Conservation (phyloP, 2,888 invertebrate genomes). For the Morpho helenor region DNA sequence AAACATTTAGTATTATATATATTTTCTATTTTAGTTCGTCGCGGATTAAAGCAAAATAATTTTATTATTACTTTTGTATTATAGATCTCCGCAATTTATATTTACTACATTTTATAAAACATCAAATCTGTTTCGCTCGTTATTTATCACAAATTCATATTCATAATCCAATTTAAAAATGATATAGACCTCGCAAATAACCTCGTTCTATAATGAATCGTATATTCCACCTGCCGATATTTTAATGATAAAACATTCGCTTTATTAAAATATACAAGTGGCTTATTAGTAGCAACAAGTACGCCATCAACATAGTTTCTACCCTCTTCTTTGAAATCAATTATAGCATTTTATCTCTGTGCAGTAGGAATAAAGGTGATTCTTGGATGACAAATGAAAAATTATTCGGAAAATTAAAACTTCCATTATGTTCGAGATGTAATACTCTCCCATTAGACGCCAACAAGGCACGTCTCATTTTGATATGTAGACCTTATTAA, state of each 20-base stretch:
- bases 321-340: conserved; percentile 26
- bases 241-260: conserved; percentile 40
- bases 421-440: conserved; percentile 42
- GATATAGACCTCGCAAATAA: conserved; percentile 16
- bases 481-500: conserved; percentile 42
- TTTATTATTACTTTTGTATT: too few relatives aligned
- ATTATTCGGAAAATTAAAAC: conserved; percentile 57
- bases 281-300: conserved; percentile 62
- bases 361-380: conserved; percentile 16
- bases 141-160: conserved; percentile 2
- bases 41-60: too few relatives aligned
- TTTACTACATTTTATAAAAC: background rate
- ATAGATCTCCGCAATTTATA: too few relatives aligned
- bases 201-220: conserved; percentile 24
- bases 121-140: background rate
- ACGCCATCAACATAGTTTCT: conserved; percentile 24
- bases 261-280: conserved; percentile 58
- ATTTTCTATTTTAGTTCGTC: too few relatives aligned
- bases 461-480: conserved; percentile 54
- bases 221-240: conserved; percentile 25
- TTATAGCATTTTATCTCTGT: conserved; percentile 24
- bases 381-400: conserved; percentile 26
- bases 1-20: too few relatives aligned
- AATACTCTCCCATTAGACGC: conserved; percentile 55
- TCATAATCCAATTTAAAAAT: conserved; percentile 16